phyloP scores from a whole-genome alignment of 2,113 vertebrate species.

The Abramis brama region DNA sequence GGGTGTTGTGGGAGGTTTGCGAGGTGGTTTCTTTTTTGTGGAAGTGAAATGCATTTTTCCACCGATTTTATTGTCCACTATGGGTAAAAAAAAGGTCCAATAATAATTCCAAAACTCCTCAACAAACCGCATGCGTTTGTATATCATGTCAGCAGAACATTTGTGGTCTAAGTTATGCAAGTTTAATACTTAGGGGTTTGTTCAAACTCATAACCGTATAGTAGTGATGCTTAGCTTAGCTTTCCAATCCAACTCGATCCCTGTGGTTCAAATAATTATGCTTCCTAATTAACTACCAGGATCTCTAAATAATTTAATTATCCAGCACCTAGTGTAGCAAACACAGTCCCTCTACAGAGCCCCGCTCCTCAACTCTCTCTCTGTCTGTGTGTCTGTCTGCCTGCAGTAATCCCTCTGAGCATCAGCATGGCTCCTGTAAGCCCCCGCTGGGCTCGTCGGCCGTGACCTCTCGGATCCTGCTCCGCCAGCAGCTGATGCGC shows the following conservation, averaged over 20 bases:
- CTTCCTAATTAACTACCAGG: neutral
- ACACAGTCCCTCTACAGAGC: neutral
- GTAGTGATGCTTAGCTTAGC: neutral
- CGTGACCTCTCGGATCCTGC: constrained; percentile 95
- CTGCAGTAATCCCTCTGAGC: constrained; percentile 86
- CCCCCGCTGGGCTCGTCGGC: constrained; percentile 92
- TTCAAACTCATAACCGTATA: neutral
- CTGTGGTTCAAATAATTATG: constrained; percentile 5
- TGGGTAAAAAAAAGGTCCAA: neutral
- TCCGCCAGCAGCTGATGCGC: constrained; percentile 99
- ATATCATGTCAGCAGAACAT: neutral
- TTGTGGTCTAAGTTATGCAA: neutral
- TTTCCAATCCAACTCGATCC: neutral
- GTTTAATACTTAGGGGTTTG: neutral
- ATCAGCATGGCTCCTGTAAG: constrained; percentile 87
- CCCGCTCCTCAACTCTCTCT: constrained; percentile 17
- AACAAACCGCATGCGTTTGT: neutral
- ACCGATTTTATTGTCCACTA: too few relatives aligned
- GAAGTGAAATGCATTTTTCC: neutral
- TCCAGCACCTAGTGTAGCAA: constrained; percentile 31
- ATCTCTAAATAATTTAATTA: constrained; percentile 37
- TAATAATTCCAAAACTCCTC: neutral
- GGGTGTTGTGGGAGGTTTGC: neutral
- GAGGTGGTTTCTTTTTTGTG: neutral
- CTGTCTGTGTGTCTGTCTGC: constrained; percentile 21